Percentiles rank a stretch among this genome's conserved stretches.
phyloP scores from a whole-genome alignment of 2,888 invertebrate genomes.

The Ectemnius continuus region DNA sequence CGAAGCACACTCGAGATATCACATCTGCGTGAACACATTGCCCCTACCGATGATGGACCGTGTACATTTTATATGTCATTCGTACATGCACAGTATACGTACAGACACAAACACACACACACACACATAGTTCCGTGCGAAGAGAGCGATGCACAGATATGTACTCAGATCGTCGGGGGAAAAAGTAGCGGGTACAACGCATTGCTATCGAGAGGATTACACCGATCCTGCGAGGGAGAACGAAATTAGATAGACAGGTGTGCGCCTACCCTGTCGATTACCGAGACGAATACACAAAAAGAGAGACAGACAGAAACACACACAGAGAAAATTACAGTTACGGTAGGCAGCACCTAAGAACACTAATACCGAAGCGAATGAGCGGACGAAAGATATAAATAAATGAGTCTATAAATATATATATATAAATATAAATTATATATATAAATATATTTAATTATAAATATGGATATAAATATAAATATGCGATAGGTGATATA shows the following conservation, averaged over 20 bases:
- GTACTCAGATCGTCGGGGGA: background rate
- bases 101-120: slow-evolving; percentile 18
- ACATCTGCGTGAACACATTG: slow-evolving; percentile 57
- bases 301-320: too few species aligned
- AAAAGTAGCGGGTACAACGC: slow-evolving; percentile 62
- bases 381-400: slow-evolving; percentile 57
- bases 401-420: slow-evolving; percentile 61
- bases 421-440: slow-evolving; percentile 72
- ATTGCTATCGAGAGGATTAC: slow-evolving; percentile 61
- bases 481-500: slow-evolving; percentile 61
- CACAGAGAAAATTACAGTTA: background rate
- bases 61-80: slow-evolving; percentile 45
- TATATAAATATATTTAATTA: slow-evolving; percentile 78
- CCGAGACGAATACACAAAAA: slow-evolving; percentile 36
- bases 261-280: slow-evolving; percentile 51
- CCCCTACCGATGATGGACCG: slow-evolving; percentile 57
- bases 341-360: slow-evolving; percentile 33
- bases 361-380: slow-evolving; percentile 54
- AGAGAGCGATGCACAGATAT: too few species aligned
- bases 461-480: slow-evolving; percentile 71
- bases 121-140: slow-evolving; percentile 8
- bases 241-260: slow-evolving; percentile 63
- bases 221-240: slow-evolving; percentile 80
- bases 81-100: slow-evolving; percentile 19
- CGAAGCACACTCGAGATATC: slow-evolving; percentile 52